Base-by-base conservation (phyloP, 2,888 invertebrate species). In the Acrobasis repandana region DNA sequence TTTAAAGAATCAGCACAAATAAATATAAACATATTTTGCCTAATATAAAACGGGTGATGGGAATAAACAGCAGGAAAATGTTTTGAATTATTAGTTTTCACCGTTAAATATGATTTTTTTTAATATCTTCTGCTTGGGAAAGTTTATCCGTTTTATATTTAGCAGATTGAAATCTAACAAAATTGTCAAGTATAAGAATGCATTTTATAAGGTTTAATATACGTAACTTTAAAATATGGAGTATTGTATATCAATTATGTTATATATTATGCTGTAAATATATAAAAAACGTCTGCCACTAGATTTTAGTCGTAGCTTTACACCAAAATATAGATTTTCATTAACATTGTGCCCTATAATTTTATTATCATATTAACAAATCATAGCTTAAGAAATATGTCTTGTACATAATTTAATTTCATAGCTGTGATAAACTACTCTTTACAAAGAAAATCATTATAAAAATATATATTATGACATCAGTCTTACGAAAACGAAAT, bases 391-490 rank as follows among this genome's bases (percentile, higher is more conserved):
- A 65, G 63, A 67, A 64, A 67, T 63, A 61, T 70, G 69, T 63
- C 75, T 70, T 82, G 81, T 83, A 86, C 73, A 85, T 86, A 86
- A 77, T 77, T 73, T 84, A 78, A 83, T 75, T 83, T 81, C 86
- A 85, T 87, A 88, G 88, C 91, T 91, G 91, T 91, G 91, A 91
- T 91, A 91, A 85, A 79, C 83, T 82, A 77, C 85, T 77, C 71
- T 79, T 71, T 79, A 75, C 74, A 70, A 68, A 79, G 76, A 75
- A 68, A 68, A 65, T 67, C 70, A 65, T 71, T 66, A 77, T 74
- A 74, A 74, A 69, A 74, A 43, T 43, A 14, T 43, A 43, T 38
- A 6, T 14, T 6, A 38, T 43, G 0, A 3, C 43, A 5, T n/a
- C 20, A 0, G 10, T 8, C 70, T 60, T 18, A 38, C 48, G 8